A percentile compares a stretch with the other conserved stretches of the same genome.
Evolutionary conservation across 2,797 vertebrate species (phyloP).

Genomic region (Acanthurus leucopareius): DNA sequence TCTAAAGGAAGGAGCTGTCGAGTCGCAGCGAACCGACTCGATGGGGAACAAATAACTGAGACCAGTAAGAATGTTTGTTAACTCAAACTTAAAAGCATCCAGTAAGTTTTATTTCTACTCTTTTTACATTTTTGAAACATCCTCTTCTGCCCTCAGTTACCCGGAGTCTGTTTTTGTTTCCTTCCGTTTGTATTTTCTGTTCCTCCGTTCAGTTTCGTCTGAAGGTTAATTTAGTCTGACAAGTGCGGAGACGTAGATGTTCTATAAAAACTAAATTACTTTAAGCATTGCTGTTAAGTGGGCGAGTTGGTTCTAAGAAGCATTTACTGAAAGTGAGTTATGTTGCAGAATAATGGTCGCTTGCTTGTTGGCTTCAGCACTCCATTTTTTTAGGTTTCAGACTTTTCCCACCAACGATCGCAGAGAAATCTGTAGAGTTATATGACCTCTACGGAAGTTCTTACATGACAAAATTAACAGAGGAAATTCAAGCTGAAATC

Average conservation of each 20-base stretch:
- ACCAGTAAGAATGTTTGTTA: conserved; percentile 74
- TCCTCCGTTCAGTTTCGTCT: conserved; percentile 91
- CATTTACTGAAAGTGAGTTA: conserved; percentile 83
- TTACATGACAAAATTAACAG: conserved; percentile 46
- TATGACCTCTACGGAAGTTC: neutral
- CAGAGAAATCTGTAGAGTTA: conserved; percentile 36
- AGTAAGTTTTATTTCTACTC: conserved; percentile 66
- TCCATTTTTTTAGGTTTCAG: conserved; percentile 69
- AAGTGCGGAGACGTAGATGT: conserved; percentile 92
- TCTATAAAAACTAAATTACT: conserved; percentile 87
- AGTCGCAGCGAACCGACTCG: neutral
- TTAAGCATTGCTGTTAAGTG: conserved; percentile 90
- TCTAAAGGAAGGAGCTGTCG: conserved; percentile 64
- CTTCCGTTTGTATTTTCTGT: conserved; percentile 76
- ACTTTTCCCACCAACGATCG: conserved; percentile 15
- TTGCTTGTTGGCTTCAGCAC: conserved; percentile 93
- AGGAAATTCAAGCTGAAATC: neutral
- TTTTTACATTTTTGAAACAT: conserved; percentile 34
- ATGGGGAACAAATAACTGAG: conserved; percentile 39
- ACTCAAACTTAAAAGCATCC: conserved; percentile 50
- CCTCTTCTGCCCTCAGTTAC: conserved; percentile 32
- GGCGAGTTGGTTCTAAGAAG: conserved; percentile 84
- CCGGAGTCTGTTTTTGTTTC: conserved; percentile 24
- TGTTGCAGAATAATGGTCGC: conserved; percentile 90
- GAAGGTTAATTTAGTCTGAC: conserved; percentile 91